Base-by-base conservation (phyloP, 2,113 vertebrate genomes). In the Eidolon helvum region DNA sequence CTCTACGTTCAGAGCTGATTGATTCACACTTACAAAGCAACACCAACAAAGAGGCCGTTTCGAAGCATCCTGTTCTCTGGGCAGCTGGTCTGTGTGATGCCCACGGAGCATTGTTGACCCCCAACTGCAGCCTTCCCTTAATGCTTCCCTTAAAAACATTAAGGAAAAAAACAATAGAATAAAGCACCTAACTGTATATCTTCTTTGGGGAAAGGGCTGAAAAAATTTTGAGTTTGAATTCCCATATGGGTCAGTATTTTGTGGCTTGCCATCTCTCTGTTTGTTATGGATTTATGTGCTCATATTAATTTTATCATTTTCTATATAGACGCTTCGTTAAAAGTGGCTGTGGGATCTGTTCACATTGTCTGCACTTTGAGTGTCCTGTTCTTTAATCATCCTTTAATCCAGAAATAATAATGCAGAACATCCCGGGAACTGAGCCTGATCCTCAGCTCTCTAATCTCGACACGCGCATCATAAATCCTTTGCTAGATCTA, bases 401-500 rank as follows among this genome's bases (percentile, higher is more conserved):
- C 91, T 88, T 94, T 97, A 98, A 97, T 77, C 90, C 85, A 96
- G 75, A 79, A 97, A 97, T 97, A 96, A 96, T 96, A 90, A 95
- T 94, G 90, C 90, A 87, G 68, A 83, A 59, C 79, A 79, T 93
- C 65, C 66, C 59, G 66, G 96, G 65, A 63, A 57, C 61, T 30
- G 53, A 87, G 82, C 53, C 91, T 96, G 74, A 90, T 92, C 96
- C 92, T 50, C 43, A 10, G 14, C 40, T 30, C 59, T 74, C 63
- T 93, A 35, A 92, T 96, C 94, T 88, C 71, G 35, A 55, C 97
- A 93, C 75, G 30, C 71, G 71, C 82, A 10, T 63, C 69, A 53
- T 16, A 94, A 94, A 93, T 96, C 95, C 65, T 63, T 40, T 7
- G 40, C 45, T 28, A 65, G 65, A 63, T 24, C 71, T 30, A 4